Evolutionary conservation across 2,888 invertebrate genomes (phyloP).

Genomic region (Mythimna pallens): DNA sequence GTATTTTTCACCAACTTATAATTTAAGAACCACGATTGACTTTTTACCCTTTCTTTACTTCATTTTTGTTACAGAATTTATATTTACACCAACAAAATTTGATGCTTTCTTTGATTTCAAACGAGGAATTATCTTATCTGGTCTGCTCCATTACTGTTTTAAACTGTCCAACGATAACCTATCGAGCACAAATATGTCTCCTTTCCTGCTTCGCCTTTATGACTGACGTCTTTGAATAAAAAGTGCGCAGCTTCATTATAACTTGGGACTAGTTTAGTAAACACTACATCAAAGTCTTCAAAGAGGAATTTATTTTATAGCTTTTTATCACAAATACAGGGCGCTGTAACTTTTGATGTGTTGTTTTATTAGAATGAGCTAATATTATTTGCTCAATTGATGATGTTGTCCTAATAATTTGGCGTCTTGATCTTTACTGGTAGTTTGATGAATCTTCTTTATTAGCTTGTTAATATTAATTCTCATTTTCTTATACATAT

Average conservation of each 20-base stretch:
- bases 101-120: neutral
- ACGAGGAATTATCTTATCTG: constrained; percentile 29
- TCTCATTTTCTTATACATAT: no score
- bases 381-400: constrained; percentile 15
- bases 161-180: constrained; percentile 22
- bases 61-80: constrained; percentile 1
- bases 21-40: neutral
- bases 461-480: no score
- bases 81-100: neutral
- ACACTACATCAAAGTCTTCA: constrained; percentile 30
- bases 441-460: neutral
- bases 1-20: neutral
- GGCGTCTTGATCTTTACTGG: neutral
- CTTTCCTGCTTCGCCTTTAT: neutral
- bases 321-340: neutral
- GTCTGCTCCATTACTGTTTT: constrained; percentile 9
- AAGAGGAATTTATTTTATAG: constrained; percentile 28
- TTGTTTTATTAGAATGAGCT: constrained; percentile 14
- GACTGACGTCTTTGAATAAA: constrained; percentile 33
- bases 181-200: neutral
- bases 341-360: constrained; percentile 4
- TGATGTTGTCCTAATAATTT: neutral
- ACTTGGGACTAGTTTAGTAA: constrained; percentile 14
- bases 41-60: neutral
- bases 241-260: constrained; percentile 3